Conservation (phyloP, 2,888 invertebrate species). For the Acrocyrtus sp. region DNA sequence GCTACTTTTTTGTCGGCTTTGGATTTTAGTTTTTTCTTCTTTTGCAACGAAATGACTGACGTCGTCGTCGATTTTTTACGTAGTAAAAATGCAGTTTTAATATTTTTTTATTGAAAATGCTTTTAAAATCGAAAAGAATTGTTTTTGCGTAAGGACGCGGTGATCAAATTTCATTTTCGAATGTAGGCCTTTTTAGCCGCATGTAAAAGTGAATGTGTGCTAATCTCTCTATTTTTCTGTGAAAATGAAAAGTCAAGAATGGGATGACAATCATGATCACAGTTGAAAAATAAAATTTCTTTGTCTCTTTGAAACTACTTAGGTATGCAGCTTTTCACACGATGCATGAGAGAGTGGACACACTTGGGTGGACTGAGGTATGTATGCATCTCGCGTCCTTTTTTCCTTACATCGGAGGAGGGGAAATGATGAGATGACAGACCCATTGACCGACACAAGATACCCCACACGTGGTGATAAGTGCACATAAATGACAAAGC, state of each 20-base stretch:
- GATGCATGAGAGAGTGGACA: no score
- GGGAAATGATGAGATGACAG: conserved; percentile 1
- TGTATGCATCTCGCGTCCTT: neutral
- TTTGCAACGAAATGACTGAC: no score
- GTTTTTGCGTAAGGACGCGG: conserved; percentile 4
- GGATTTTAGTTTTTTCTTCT: no score
- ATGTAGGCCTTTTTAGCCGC: neutral
- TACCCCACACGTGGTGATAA: conserved; percentile 41
- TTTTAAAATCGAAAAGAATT: neutral
- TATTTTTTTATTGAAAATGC: neutral
- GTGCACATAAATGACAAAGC: no score
- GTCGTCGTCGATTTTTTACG: no score
- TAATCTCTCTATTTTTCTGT: no score
- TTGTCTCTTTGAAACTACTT: conserved; percentile 25
- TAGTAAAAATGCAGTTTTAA: neutral
- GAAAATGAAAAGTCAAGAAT: conserved; percentile 1
- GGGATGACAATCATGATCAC: neutral
- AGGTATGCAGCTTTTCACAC: no score
- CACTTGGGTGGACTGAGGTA: conserved; percentile 33
- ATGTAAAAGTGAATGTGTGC: conserved; percentile 4
- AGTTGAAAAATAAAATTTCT: conserved; percentile 15
- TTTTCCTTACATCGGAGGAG: no score
- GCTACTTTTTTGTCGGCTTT: no score
- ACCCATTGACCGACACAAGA: conserved; percentile 41
- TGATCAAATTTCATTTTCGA: conserved; percentile 30